Evolutionary conservation across 1,140 invertebrate species (phyloP), one percentile per base, ranked within the genome.

Genomic region (Bombus polaris): DNA sequence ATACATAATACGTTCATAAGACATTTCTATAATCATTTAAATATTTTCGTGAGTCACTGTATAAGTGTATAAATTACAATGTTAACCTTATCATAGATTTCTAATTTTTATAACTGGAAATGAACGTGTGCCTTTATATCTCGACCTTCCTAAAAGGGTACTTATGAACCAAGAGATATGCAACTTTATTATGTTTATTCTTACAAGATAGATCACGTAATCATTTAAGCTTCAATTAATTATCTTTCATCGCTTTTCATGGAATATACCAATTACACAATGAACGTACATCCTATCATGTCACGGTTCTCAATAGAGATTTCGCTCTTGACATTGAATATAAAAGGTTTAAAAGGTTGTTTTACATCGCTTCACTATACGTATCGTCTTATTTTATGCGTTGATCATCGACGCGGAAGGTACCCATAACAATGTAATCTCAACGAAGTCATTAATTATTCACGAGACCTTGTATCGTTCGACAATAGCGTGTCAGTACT

Each of bases 381-480:
- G 44, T n/a, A 74, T 59, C 53, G n/a, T 74, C 15, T 65, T n/a
- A 25, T 28, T 47, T 47, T 15, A 25, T 9, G 4, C n/a, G 28
- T 73, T 47, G 66, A 68, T 88, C 59, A 37, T 73, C 65, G 39
- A 87, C 28, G 47, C 66, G 57, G n/a, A 85, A 89, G 73, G 65
- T 68, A 47, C 44, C 37, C n/a, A 35, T 53, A 76, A 72, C 28
- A 66, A 74, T 65, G n/a, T 47, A 62, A 13, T 59, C 35, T 25
- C 44, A 35, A 42, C 3, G 10, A 44, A 18, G 28, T 57, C 32
- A 78, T 89, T 81, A 87, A 85, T 81, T 89, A 89, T 89, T 88
- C 78, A 78, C 65, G 39, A 85, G 73, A 42, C 35, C 47, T 80
- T 77, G 77, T 39, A 18, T 4, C 13, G 32, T 74, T 37, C 18